A percentile compares a stretch with the other conserved stretches of the same genome.
Evolutionary conservation across 2,113 vertebrate species (phyloP).

Genomic region (Equus przewalskii): DNA sequence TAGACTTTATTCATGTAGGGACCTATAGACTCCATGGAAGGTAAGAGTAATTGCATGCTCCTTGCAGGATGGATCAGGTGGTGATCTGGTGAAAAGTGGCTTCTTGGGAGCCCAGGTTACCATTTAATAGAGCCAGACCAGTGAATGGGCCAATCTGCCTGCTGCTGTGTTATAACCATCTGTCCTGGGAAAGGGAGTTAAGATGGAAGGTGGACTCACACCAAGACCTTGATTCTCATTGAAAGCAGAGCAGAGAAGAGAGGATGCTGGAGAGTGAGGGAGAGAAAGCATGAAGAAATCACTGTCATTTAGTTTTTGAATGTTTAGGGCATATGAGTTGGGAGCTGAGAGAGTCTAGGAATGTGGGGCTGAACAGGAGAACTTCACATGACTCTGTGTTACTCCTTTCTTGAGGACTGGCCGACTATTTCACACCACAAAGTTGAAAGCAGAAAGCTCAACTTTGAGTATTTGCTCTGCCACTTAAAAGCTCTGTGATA

Average conservation of each 20-base stretch:
- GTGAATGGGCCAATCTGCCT: not conserved
- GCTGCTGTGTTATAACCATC: not conserved
- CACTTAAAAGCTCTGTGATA: not conserved
- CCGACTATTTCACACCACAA: not conserved
- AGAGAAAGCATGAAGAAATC: not conserved
- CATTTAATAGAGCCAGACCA: not conserved
- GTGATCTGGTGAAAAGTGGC: not conserved
- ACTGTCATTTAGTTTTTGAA: not conserved
- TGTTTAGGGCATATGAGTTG: not conserved
- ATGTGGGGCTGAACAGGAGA: not conserved
- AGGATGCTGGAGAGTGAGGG: not conserved
- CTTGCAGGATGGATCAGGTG: not conserved
- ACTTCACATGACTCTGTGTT: not conserved
- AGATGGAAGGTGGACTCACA: not conserved
- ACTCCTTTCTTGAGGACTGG: not conserved
- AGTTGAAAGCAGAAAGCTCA: not conserved
- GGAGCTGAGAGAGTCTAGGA: not conserved
- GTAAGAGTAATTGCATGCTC: not conserved
- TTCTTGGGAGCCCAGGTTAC: not conserved
- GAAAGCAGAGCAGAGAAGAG: not conserved
- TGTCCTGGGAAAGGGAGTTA: not conserved
- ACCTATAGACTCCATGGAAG: not conserved
- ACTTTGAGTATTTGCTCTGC: conserved; percentile 24
- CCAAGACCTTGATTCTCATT: not conserved
- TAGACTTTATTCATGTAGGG: not conserved